These are phyloP conservation scores for Coremacera marginata DNA, from an alignment of 2,888 invertebrate genomes.

Conservation along the genomic window DNA sequence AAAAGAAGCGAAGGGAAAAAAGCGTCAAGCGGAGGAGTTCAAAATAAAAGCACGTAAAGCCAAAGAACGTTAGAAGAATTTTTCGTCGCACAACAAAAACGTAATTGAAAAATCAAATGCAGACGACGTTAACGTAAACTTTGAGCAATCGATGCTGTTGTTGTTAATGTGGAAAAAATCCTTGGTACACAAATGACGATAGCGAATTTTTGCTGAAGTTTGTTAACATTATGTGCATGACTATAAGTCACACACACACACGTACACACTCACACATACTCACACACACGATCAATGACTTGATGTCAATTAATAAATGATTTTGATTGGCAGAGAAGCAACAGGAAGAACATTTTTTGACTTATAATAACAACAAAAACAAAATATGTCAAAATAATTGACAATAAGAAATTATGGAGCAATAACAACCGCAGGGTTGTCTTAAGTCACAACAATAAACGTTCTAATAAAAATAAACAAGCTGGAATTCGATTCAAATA, in stretches of 20 bases:
- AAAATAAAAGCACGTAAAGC: not conserved
- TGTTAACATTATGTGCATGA: not conserved
- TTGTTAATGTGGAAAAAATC: not conserved
- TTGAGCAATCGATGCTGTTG: constrained; percentile 4
- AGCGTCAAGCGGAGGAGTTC: not conserved
- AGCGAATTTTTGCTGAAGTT: not conserved
- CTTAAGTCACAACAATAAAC: not conserved
- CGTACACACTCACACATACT: not conserved
- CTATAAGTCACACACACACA: constrained; percentile 6
- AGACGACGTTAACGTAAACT: not conserved
- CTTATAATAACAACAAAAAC: not conserved
- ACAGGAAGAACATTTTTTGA: not conserved
- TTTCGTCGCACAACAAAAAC: not conserved
- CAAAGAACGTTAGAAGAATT: not conserved
- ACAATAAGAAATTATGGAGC: not conserved
- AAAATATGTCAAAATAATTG: not conserved
- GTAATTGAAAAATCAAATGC: constrained; percentile 30
- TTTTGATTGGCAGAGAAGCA: not conserved
- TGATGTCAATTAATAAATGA: constrained; percentile 13
- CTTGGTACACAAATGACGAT: not conserved
- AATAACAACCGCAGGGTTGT: not conserved
- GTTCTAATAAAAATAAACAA: not conserved
- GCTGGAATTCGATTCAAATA: too few species aligned
- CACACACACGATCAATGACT: not conserved
- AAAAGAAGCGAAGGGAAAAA: not conserved